These are phyloP conservation scores for Parascotia fuliginaria DNA, from an alignment of 2,888 invertebrate species.

Conservation along the genomic window DNA sequence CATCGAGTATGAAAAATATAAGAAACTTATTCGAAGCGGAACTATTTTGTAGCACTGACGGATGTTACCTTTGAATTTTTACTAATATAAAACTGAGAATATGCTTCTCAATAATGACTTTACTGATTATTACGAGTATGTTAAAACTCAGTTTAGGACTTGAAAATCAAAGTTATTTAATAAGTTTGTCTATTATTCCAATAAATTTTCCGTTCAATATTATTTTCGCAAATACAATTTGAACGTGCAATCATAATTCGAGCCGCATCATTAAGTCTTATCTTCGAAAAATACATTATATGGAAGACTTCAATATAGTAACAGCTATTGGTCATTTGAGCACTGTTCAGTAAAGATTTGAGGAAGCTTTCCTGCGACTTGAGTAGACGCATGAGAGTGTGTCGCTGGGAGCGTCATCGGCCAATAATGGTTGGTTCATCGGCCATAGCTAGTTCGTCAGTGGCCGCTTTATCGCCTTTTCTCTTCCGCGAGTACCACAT, in stretches of 20 bases:
- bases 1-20: constrained; percentile 7
- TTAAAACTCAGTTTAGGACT: neutral
- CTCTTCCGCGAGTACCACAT: constrained; percentile 93
- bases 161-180: neutral
- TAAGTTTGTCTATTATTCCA: constrained; percentile 3
- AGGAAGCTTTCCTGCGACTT: constrained; percentile 62
- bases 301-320: constrained; percentile 75
- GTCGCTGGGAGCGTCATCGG: constrained; percentile 78
- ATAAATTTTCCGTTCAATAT: neutral
- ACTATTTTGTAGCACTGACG: constrained; percentile 4
- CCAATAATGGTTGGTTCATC: constrained; percentile 94
- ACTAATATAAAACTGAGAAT: neutral
- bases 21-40: neutral
- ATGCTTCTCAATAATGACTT: neutral
- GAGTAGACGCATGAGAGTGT: constrained; percentile 49
- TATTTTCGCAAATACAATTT: constrained; percentile 5
- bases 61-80: neutral
- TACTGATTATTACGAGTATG: neutral
- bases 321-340: constrained; percentile 81
- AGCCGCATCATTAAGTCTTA: constrained; percentile 41
- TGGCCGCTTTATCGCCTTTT: constrained; percentile 93
- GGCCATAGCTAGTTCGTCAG: constrained; percentile 93
- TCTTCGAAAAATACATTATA: constrained; percentile 52
- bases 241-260: constrained; percentile 19
- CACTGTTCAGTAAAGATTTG: constrained; percentile 79